phyloP scores from a whole-genome alignment of 2,113 vertebrate species.

The Festucalex cinctus region DNA sequence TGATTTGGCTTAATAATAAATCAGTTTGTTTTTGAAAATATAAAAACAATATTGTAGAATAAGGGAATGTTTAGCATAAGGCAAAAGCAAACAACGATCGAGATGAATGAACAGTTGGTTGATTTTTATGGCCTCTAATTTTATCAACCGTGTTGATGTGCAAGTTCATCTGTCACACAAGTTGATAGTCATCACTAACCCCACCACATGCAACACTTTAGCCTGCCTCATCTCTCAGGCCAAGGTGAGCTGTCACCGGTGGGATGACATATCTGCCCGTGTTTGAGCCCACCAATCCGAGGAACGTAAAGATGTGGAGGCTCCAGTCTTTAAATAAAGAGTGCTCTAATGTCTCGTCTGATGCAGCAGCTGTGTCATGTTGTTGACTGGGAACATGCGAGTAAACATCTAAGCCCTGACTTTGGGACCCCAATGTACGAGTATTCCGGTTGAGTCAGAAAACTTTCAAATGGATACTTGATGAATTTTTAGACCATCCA shows the following conservation, averaged over 20 bases:
- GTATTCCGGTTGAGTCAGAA: conserved; percentile 28
- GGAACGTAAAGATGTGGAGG: conserved; percentile 40
- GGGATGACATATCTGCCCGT: conserved; percentile 43
- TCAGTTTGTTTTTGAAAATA: background rate
- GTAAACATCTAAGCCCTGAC: conserved; percentile 36
- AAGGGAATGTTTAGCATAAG: background rate
- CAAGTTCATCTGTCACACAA: conserved; percentile 27
- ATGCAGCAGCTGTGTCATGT: conserved; percentile 40
- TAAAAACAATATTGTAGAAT: background rate
- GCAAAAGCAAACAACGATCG: conserved; percentile 22
- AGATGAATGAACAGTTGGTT: conserved; percentile 20
- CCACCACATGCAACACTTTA: conserved; percentile 1
- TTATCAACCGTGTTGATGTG: conserved; percentile 29
- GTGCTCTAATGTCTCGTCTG: conserved; percentile 45
- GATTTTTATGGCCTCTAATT: conserved; percentile 25
- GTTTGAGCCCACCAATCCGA: conserved; percentile 29
- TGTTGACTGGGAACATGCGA: conserved; percentile 47
- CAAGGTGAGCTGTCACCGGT: conserved; percentile 52
- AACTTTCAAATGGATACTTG: conserved; percentile 26
- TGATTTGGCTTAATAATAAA: background rate
- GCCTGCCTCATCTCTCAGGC: conserved; percentile 45
- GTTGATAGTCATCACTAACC: background rate
- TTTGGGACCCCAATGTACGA: conserved; percentile 5
- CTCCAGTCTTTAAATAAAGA: conserved; percentile 49
- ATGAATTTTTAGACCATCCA: conserved; percentile 41